phyloP scores from a whole-genome alignment of 2,797 vertebrate genomes.

The Pipistrellus pipistrellus region DNA sequence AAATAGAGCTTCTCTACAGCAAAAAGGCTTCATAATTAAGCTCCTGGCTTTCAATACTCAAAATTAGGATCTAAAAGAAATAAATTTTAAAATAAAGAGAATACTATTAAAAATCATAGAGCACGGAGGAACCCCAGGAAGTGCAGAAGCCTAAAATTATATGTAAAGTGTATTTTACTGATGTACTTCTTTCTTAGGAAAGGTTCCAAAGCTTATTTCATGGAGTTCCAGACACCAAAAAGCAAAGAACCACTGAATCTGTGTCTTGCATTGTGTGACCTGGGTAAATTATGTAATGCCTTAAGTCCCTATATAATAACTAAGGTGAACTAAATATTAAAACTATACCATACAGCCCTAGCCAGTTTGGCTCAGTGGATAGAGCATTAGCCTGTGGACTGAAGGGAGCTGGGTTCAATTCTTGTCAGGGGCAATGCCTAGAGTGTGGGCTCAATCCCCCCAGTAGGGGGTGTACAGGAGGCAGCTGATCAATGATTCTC shows the following conservation, averaged over 20 bases:
- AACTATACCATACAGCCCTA: no score
- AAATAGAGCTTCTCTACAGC: neutral
- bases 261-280: neutral
- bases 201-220: neutral
- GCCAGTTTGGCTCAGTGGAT: no score
- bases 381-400: no score
- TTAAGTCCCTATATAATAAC: neutral
- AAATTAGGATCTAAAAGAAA: conserved; percentile 31
- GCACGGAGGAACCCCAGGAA: neutral
- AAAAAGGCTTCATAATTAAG: neutral
- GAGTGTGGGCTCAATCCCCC: no score
- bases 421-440: no score
- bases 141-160: neutral
- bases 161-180: neutral
- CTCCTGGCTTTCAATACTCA: neutral
- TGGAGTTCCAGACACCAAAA: neutral
- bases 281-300: neutral
- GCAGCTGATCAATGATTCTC: no score
- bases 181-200: neutral
- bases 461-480: no score
- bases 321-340: neutral
- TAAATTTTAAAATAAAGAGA: conserved; percentile 32
- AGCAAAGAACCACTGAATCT: neutral
- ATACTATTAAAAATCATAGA: conserved; percentile 11
- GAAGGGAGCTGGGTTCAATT: no score